A percentile compares a stretch with the other conserved stretches of the same genome.
phyloP scores from a whole-genome alignment of 2,113 vertebrate genomes.

The Cryptoleucopteryx plumbea region DNA sequence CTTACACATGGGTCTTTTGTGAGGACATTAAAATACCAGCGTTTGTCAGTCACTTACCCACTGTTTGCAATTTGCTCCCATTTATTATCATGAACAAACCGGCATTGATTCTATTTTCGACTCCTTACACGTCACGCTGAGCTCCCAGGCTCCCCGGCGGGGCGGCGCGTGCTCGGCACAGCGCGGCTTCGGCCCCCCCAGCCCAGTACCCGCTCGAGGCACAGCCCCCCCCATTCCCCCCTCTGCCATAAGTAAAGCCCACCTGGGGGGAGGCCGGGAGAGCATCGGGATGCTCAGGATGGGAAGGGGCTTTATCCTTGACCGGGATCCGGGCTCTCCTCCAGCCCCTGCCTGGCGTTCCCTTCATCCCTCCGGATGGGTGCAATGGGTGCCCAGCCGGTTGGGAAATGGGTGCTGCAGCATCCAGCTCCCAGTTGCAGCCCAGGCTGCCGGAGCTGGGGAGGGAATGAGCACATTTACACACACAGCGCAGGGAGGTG shows the following conservation, averaged over 20 bases:
- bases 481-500: not conserved
- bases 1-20: not conserved
- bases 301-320: not conserved
- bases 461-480: not conserved
- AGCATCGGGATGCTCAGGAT: rapidly evolving
- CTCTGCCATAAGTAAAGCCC: not conserved
- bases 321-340: not conserved
- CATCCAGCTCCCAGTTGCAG: not conserved
- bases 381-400: rapidly evolving
- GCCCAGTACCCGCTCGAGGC: rapidly evolving
- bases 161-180: not conserved
- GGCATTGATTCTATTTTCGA: not conserved
- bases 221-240: rapidly evolving
- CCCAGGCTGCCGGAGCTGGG: not conserved
- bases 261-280: too few species aligned
- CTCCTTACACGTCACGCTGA: not conserved
- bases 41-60: not conserved
- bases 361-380: not conserved
- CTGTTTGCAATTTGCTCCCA: not conserved
- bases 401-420: not conserved
- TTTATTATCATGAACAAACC: not conserved
- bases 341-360: rapidly evolving
- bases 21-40: not conserved
- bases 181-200: not conserved
- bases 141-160: not conserved